Percentiles rank a stretch among this genome's conserved stretches.
Evolutionary conservation across 2,888 invertebrate genomes (phyloP).

Genomic region (Podotricha telesiphe): DNA sequence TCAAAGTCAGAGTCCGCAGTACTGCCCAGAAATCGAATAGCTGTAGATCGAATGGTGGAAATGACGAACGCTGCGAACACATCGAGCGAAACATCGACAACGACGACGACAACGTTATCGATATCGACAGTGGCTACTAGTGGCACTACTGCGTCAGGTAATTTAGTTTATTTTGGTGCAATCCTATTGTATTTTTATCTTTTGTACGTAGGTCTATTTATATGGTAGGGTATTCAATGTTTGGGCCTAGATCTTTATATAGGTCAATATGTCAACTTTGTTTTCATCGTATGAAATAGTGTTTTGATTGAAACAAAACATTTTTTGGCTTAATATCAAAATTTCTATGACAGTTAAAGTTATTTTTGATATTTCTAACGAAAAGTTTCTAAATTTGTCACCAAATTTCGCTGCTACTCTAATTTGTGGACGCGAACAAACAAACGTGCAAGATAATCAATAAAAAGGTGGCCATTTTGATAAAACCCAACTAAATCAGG

Average conservation of each 20-base stretch:
- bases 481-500: not conserved
- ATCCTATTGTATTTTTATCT: constrained; percentile 21
- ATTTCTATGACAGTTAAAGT: not conserved
- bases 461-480: constrained; percentile 13
- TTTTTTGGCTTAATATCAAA: not conserved
- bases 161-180: constrained; percentile 39
- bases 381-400: not conserved
- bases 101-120: constrained; percentile 60
- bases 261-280: constrained; percentile 26
- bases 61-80: constrained; percentile 61
- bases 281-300: constrained; percentile 14
- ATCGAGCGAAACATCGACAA: constrained; percentile 53
- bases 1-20: constrained; percentile 56
- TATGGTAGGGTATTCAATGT: constrained; percentile 3
- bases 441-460: constrained; percentile 8
- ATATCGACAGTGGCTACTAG: constrained; percentile 64
- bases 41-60: constrained; percentile 74
- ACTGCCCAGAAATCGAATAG: constrained; percentile 65
- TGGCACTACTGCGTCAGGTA: constrained; percentile 80
- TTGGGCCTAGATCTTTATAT: constrained; percentile 5
- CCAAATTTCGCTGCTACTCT: not conserved
- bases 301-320: not conserved
- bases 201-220: constrained; percentile 12
- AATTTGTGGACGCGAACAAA: not conserved
- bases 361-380: not conserved